Evolutionary conservation across 2,113 vertebrate genomes (phyloP).

Genomic region (Scomber japonicus): DNA sequence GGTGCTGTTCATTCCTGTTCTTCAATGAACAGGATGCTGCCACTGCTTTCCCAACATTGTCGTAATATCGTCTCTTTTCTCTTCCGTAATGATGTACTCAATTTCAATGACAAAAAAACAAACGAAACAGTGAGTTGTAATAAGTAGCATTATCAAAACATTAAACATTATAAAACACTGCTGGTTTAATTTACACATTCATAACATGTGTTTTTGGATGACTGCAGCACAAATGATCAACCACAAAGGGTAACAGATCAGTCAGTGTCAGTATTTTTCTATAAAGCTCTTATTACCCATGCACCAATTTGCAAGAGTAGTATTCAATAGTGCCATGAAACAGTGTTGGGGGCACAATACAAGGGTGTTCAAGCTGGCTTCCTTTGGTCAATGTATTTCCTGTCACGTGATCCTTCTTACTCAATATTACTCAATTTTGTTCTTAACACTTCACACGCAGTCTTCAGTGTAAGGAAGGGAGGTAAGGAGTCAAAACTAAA

Average conservation of each 20-base stretch:
- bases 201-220: background rate
- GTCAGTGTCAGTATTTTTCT: background rate
- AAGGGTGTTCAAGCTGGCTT: background rate
- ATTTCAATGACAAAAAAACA: background rate
- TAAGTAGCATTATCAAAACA: too few relatives aligned
- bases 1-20: background rate
- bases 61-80: background rate
- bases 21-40: background rate
- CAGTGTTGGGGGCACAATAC: background rate
- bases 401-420: slow-evolving; percentile 46
- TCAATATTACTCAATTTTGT: background rate
- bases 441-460: background rate
- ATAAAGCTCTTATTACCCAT: background rate
- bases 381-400: slow-evolving; percentile 52
- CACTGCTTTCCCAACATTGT: slow-evolving; percentile 21
- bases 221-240: background rate
- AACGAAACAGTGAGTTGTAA: background rate
- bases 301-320: background rate
- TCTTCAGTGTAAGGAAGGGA: background rate
- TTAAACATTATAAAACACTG: background rate
- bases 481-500: background rate
- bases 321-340: background rate
- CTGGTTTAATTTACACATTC: background rate
- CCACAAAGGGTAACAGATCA: background rate
- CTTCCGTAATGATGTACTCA: background rate